Conservation (phyloP, 2,797 vertebrate genomes). For the Falco naumanni region DNA sequence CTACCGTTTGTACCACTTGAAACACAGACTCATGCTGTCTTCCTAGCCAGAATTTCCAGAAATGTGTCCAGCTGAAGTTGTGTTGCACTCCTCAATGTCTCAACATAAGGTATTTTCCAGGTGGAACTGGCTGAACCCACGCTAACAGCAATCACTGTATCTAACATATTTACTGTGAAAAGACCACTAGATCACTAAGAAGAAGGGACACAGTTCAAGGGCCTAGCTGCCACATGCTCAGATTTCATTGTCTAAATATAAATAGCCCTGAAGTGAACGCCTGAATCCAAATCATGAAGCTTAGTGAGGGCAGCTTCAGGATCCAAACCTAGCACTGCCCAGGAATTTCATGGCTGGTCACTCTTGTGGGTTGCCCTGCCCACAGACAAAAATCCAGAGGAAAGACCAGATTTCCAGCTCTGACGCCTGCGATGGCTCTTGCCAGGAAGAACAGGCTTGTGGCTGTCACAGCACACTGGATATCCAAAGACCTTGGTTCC, state of each 20-base stretch:
- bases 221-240: constrained; percentile 22
- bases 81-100: neutral
- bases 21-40: neutral
- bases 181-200: constrained; percentile 46
- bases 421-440: neutral
- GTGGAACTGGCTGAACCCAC: constrained; percentile 24
- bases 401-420: neutral
- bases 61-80: neutral
- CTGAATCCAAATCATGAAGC: neutral
- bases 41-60: neutral
- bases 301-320: neutral
- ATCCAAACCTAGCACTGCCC: neutral
- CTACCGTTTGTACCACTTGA: neutral
- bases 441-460: neutral
- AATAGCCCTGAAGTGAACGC: neutral
- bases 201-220: constrained; percentile 53
- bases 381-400: neutral
- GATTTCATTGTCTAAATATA: neutral
- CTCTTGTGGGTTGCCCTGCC: neutral
- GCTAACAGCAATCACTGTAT: neutral
- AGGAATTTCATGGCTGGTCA: neutral
- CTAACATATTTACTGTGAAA: constrained; percentile 33
- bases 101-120: neutral
- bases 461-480: neutral
- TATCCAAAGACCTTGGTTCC: neutral